These are phyloP conservation scores for Ptyas mucosa DNA, from an alignment of 2,113 vertebrate genomes.

Conservation along the genomic window DNA sequence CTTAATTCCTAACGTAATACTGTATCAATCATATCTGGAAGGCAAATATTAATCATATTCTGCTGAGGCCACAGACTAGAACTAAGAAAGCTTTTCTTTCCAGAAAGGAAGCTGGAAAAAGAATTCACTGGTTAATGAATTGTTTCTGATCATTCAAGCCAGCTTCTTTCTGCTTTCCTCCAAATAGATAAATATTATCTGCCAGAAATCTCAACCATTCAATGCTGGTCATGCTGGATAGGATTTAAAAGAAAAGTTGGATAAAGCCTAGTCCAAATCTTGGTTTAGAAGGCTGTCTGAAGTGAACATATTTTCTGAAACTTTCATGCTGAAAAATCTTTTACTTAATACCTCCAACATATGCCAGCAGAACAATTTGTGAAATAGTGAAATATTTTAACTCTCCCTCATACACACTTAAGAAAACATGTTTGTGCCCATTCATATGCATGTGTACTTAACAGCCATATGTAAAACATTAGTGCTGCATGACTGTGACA, in stretches of 20 bases:
- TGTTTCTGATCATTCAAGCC: background rate
- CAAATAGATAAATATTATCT: background rate
- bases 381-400: background rate
- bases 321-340: background rate
- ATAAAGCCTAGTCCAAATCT: background rate
- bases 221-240: background rate
- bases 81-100: background rate
- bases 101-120: background rate
- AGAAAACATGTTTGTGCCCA: background rate
- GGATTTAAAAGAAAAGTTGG: background rate
- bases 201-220: background rate
- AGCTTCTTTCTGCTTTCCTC: background rate
- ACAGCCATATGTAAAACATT: conserved; percentile 22
- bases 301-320: background rate
- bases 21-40: background rate
- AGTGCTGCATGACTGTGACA: background rate
- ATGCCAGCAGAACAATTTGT: background rate
- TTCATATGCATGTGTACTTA: background rate
- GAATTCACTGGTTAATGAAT: background rate
- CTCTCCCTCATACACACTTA: background rate
- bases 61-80: background rate
- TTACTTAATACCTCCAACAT: background rate
- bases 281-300: background rate
- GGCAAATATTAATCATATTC: background rate
- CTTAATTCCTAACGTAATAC: background rate